Evolutionary conservation across 2,113 vertebrate genomes (phyloP).

Genomic region (Vulpes ferrilata): DNA sequence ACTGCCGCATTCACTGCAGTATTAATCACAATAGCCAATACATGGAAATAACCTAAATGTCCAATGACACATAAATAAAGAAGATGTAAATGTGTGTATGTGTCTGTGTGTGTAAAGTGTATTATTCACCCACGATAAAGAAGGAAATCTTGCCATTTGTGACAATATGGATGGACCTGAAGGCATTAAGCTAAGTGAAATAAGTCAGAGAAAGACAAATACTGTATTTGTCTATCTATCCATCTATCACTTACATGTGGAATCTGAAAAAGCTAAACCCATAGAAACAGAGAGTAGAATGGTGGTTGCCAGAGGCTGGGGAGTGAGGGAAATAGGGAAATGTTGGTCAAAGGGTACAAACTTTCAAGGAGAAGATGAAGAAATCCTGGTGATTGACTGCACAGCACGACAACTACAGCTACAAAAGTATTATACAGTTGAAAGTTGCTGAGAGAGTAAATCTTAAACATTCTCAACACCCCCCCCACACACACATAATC

Average conservation of each 20-base stretch:
- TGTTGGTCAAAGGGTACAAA: background rate
- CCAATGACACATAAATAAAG: background rate
- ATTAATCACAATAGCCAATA: background rate
- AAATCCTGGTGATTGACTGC: background rate
- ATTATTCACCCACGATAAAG: background rate
- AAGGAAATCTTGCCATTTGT: background rate
- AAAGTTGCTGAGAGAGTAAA: background rate
- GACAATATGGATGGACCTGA: background rate
- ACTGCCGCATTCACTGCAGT: background rate
- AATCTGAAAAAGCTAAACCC: background rate
- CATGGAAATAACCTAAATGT: background rate
- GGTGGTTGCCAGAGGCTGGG: background rate
- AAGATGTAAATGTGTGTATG: background rate
- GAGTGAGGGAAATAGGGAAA: background rate
- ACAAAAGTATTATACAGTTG: background rate
- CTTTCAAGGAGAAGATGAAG: background rate
- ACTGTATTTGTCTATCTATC: background rate
- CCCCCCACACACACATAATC: background rate
- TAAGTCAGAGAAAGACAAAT: constrained; percentile 16
- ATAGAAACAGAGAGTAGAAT: background rate
- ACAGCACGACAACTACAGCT: background rate
- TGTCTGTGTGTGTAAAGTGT: background rate
- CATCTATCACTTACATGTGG: background rate
- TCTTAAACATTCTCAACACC: background rate
- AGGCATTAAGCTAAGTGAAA: background rate